These are phyloP conservation scores for Meloe dianella DNA, from an alignment of 2,888 invertebrate species.

Conservation along the genomic window DNA sequence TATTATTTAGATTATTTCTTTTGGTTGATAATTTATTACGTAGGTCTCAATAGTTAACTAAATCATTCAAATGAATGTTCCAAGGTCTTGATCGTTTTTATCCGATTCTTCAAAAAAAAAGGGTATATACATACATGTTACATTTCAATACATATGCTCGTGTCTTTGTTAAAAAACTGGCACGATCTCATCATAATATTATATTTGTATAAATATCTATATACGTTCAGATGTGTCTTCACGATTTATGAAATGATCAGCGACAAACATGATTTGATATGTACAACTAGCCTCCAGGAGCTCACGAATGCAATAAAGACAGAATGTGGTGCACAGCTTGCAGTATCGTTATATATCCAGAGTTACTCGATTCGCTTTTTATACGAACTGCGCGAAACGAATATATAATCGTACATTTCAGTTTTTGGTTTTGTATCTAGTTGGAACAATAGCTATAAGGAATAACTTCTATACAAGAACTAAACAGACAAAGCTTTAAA, in stretches of 20 bases:
- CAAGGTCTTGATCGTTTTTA: no score
- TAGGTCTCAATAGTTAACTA: no score
- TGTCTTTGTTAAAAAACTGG: not conserved
- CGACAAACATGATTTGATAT: constrained; percentile 10
- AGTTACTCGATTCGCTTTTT: constrained; percentile 22
- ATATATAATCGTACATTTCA: constrained; percentile 18
- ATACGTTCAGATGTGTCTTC: constrained; percentile 12
- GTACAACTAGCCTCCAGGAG: constrained; percentile 26
- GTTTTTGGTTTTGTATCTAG: not conserved
- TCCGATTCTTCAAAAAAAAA: no score
- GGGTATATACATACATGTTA: not conserved
- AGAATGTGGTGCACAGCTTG: constrained; percentile 37
- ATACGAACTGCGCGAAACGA: constrained; percentile 22
- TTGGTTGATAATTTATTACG: no score
- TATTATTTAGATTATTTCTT: no score
- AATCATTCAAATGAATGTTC: no score
- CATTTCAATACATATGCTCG: not conserved
- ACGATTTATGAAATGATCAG: constrained; percentile 13
- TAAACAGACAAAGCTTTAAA: not conserved
- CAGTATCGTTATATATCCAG: constrained; percentile 21
- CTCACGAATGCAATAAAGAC: constrained; percentile 43
- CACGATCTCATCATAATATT: constrained; percentile 4
- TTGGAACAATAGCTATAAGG: not conserved
- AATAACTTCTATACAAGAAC: not conserved
- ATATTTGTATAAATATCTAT: not conserved